Evolutionary conservation across 1,140 invertebrate species (phyloP), one percentile per base, ranked within the genome.

Genomic region (Drosophila tani): DNA sequence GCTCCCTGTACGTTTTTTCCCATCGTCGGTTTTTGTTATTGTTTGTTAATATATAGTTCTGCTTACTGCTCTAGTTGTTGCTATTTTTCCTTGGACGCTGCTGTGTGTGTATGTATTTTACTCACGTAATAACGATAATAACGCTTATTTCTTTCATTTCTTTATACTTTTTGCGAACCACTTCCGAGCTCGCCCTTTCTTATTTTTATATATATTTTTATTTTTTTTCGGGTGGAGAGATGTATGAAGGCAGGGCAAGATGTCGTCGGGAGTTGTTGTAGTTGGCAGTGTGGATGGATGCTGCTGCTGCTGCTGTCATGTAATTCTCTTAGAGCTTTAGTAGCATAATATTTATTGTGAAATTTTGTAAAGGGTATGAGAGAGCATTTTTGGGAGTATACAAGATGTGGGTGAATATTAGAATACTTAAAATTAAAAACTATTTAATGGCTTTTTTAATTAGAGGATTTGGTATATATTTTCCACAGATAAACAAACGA

Each of bases 51-150:
- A 79, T 79, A 79, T 79, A 79, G 70, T 73, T 73, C 75, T 71
- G 68, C 60, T 79, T 29, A 58, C 40, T 65, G 47, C 19, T 21
- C 41, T 21, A 50, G 58, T 38, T 62, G 57, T 60, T 47, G 73
- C 46, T 58, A 41, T 32, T 66, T 56, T 40, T 76, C 35, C 27
- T 57, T 53, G 51, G 59, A 50, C 19, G 43, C 40, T 55, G 38
- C 19, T 66, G 60, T 57, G 50, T 70, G 66, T 45, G 75, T 79
- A 79, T 79, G 76, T 79, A 79, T 79, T 79, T 79, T 73, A 50
- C 76, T 79, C 76, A 79, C 76, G 76, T 79, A 79, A 79, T 79
- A 79, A 79, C 76, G 76, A 79, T 79, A 79, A 79, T 79, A 79
- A 79, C 75, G 76, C 76, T 79, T 79, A 79, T 79, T 79, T 79